Conservation (phyloP, 1,140 invertebrate species). For the Venturia canescens region DNA sequence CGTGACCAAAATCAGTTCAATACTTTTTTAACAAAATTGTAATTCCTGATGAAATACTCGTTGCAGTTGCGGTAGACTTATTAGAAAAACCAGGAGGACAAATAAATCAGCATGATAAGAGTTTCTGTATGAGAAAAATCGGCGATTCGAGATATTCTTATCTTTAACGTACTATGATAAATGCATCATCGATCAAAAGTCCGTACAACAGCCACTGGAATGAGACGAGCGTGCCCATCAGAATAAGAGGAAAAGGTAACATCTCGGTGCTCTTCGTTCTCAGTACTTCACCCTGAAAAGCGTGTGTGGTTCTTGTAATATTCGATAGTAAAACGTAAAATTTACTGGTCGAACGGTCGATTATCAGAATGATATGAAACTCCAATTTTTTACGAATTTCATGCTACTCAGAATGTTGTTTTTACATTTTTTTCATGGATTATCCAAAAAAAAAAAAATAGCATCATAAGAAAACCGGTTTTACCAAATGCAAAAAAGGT, state of each 20-base stretch:
- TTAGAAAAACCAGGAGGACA: not conserved
- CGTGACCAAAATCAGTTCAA: too few species aligned
- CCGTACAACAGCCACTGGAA: constrained; percentile 89
- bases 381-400: too few species aligned
- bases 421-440: too few species aligned
- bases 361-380: too few species aligned
- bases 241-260: constrained; percentile 89
- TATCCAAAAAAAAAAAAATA: too few species aligned
- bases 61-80: too few species aligned
- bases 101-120: not conserved
- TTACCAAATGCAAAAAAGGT: constrained; percentile 84
- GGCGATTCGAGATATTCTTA: not conserved
- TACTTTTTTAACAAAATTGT: too few species aligned
- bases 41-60: too few species aligned
- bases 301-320: constrained; percentile 9
- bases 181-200: constrained; percentile 85
- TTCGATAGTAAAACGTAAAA: not conserved
- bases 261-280: constrained; percentile 85
- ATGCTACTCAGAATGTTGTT: too few species aligned
- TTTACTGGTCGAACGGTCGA: too few species aligned
- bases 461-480: too few species aligned
- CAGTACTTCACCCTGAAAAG: constrained; percentile 82
- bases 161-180: constrained; percentile 83
- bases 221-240: constrained; percentile 86
- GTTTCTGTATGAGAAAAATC: not conserved